Conservation (phyloP, 2,888 invertebrate species). For the Cantharis rufa region DNA sequence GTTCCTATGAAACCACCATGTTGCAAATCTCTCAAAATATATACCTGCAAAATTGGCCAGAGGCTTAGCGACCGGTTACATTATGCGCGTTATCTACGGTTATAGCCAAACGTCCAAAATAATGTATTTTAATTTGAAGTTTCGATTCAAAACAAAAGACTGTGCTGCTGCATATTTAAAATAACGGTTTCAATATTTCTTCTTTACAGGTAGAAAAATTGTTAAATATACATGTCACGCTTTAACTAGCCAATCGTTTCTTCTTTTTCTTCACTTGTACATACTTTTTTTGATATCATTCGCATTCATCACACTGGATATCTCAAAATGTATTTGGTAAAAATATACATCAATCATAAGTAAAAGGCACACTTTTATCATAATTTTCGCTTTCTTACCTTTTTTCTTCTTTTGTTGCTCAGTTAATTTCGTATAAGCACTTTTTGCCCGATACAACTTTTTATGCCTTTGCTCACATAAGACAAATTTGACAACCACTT, state of each 20-base stretch:
- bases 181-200: constrained; percentile 17
- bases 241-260: constrained; percentile 17
- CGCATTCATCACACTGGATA: background rate
- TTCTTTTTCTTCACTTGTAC: constrained; percentile 15
- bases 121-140: constrained; percentile 31
- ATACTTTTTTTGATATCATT: background rate
- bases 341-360: background rate
- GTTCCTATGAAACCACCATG: constrained; percentile 32
- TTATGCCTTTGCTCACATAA: background rate
- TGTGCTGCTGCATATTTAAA: constrained; percentile 18
- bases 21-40: constrained; percentile 36
- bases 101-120: constrained; percentile 35
- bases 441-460: background rate
- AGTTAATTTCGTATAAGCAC: background rate
- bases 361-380: background rate
- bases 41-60: constrained; percentile 35
- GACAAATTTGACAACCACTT: background rate
- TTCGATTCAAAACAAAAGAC: constrained; percentile 26
- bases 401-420: background rate
- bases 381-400: background rate
- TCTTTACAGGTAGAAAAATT: constrained; percentile 15
- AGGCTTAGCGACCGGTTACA: constrained; percentile 36
- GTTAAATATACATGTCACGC: constrained; percentile 22
- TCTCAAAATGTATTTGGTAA: background rate
- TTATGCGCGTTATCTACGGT: constrained; percentile 37